These are phyloP conservation scores for Tetranychus piercei DNA, from an alignment of 2,888 invertebrate genomes.

Conservation along the genomic window DNA sequence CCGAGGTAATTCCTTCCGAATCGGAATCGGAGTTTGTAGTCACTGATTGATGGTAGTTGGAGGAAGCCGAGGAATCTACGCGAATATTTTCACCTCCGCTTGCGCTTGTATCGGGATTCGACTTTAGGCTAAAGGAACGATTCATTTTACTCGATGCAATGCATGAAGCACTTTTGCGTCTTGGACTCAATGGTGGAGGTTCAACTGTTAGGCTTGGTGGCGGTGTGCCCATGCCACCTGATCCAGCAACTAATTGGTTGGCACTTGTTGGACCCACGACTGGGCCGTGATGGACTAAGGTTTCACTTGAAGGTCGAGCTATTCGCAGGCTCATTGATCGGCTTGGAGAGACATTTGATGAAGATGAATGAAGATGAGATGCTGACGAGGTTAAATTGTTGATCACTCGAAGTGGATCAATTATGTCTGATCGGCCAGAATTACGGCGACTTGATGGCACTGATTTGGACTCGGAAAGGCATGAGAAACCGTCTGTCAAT, in stretches of 20 bases:
- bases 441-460: conserved; percentile 21
- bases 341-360: not conserved
- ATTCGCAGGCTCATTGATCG: conserved; percentile 13
- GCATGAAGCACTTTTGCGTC: conserved; percentile 20
- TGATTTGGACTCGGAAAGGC: conserved; percentile 18
- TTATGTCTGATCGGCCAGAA: conserved; percentile 15
- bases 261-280: not conserved
- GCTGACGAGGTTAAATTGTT: not conserved
- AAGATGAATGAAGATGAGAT: not conserved
- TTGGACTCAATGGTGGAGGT: not conserved
- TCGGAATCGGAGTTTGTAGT: not conserved
- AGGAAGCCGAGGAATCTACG: not conserved
- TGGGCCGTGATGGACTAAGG: conserved; percentile 3
- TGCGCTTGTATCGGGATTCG: not conserved
- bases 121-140: conserved; percentile 12
- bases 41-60: not conserved
- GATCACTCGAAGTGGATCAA: not conserved
- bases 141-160: conserved; percentile 10
- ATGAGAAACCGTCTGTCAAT: not conserved
- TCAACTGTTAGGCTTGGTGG: not conserved
- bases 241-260: not conserved
- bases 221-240: not conserved
- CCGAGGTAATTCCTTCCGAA: conserved; percentile 6
- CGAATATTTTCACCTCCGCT: not conserved
- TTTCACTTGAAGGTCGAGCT: conserved; percentile 9